Conservation (phyloP, 2,797 vertebrate species). For the Nasua narica region DNA sequence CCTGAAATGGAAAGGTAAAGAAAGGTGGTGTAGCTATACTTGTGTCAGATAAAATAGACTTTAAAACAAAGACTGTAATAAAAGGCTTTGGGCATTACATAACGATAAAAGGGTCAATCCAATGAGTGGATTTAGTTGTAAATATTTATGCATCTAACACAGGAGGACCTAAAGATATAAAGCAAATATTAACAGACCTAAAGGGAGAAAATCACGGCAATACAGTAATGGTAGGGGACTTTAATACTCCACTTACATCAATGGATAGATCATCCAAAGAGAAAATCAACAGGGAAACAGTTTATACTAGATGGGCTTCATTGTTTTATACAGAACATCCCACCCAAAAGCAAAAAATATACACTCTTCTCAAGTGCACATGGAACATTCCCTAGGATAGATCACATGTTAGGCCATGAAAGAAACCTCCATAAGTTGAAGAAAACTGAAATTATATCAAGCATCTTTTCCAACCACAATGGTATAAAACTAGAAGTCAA, state of each 20-base stretch:
- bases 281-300: not conserved
- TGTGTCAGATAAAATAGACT: not conserved
- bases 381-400: not conserved
- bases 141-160: not conserved
- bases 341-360: not conserved
- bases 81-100: not conserved
- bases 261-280: not conserved
- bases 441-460: not conserved
- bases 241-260: not conserved
- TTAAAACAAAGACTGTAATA: not conserved
- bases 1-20: not conserved
- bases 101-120: not conserved
- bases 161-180: not conserved
- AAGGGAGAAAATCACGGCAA: not conserved
- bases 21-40: not conserved
- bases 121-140: not conserved
- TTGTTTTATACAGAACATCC: not conserved
- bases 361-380: not conserved
- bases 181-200: not conserved
- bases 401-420: not conserved
- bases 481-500: not conserved
- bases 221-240: not conserved
- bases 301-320: not conserved
- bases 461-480: not conserved
- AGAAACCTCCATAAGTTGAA: not conserved